Base-by-base conservation (phyloP, 2,113 vertebrate genomes). In the Corythaeola cristata region DNA sequence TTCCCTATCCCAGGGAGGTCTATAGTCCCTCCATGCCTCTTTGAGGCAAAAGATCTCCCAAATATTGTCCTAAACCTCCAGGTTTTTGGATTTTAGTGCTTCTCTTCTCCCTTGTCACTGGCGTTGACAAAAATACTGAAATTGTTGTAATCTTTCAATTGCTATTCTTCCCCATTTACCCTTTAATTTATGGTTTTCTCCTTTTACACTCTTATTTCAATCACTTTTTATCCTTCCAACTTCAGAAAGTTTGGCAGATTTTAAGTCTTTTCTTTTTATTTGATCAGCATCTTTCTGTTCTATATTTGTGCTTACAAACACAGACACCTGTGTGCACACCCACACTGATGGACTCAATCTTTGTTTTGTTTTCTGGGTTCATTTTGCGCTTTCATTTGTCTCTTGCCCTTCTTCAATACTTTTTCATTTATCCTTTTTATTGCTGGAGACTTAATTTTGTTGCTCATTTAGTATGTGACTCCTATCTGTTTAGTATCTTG, bases 291-390 rank as follows among this genome's bases (percentile, higher is more conserved):
- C 72, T 96, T 93, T 80, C 80, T 84, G 71, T 86, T 95, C 90
- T 94, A 63, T 94, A 91, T 86, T 93, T 85, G 81, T 89, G 85
- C 81, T 94, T 95, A 85, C 93, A 95, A 95, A 94, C 83, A 80
- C 56, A 89, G 85, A 81, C 77, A 87, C 92, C 83, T 95, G 71
- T 2, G 0, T 37, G 17, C 77, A 52, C 80, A 86, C 71, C 90
- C 95, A 93, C 93, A 72, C 62, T 59, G 88, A 63, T 77, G 85
- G 82, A 88, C 58, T 95, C 91, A 91, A 26, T n/a, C 87, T 88
- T 78, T 80, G 66, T 32, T 91, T 91, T 92, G 56, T 90, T 94
- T 75, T 82, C 90, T 87, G 59, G 22, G 13, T 47, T 96, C 74
- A 49, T 88, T 92, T 88, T 23, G 11, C 66, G 55, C 74, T 93